These are phyloP conservation scores for Cynopterus brachyotis DNA, from an alignment of 2,113 vertebrate species.

Conservation along the genomic window DNA sequence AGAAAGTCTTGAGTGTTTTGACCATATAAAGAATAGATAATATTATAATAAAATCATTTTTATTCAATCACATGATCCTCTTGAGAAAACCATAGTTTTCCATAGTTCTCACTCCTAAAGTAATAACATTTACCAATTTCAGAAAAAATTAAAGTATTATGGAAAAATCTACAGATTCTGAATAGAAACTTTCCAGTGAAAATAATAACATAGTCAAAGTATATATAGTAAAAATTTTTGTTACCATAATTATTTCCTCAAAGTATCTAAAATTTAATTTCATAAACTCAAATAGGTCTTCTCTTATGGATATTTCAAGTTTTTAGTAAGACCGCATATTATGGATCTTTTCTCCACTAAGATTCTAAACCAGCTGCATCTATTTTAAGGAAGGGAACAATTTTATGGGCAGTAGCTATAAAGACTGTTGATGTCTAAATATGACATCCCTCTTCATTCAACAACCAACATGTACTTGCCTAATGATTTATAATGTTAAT, in stretches of 20 bases:
- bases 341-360: background rate
- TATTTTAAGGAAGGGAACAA: background rate
- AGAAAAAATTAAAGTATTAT: slow-evolving; percentile 30
- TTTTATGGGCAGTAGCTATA: background rate
- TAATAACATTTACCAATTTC: slow-evolving; percentile 1
- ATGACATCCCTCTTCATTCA: background rate
- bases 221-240: background rate
- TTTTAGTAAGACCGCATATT: background rate
- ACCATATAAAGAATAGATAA: background rate
- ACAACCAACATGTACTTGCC: background rate
- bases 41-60: background rate
- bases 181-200: background rate
- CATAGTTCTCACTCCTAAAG: background rate
- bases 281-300: background rate
- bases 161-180: background rate
- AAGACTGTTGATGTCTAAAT: background rate
- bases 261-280: background rate
- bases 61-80: background rate
- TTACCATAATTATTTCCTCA: background rate
- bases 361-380: background rate
- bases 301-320: background rate
- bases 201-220: slow-evolving; percentile 9
- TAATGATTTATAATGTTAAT: background rate
- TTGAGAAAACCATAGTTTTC: background rate
- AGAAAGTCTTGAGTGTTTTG: background rate